A percentile compares a stretch with the other conserved stretches of the same genome.
Conservation (phyloP, 1,140 invertebrate genomes). For the Aricia agestis region DNA sequence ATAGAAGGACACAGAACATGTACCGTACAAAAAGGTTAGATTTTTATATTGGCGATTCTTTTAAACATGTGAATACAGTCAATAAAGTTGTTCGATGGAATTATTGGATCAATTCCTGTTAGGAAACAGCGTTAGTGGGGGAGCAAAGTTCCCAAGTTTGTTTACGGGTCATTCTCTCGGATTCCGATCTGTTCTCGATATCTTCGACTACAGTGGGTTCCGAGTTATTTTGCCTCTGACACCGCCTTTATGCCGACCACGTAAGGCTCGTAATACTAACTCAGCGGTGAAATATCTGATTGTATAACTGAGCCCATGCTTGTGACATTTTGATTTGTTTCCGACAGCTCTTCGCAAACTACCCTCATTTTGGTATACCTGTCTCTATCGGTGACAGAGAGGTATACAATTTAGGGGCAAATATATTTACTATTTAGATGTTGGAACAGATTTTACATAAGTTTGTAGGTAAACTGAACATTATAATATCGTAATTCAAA, state of each 20-base stretch:
- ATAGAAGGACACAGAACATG: no score
- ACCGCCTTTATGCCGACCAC: no score
- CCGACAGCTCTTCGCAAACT: not conserved
- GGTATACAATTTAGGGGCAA: not conserved
- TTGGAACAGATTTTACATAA: no score
- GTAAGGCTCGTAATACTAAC: no score
- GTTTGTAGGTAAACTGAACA: no score
- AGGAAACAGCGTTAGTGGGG: slow-evolving; percentile 33
- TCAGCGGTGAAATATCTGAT: not conserved
- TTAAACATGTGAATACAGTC: not conserved
- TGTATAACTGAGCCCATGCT: slow-evolving; percentile 15
- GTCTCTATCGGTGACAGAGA: not conserved
- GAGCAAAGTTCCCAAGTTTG: slow-evolving; percentile 39
- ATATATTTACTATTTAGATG: not conserved
- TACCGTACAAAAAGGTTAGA: no score
- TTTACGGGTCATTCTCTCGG: slow-evolving; percentile 44
- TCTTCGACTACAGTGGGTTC: not conserved
- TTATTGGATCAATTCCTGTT: slow-evolving; percentile 19
- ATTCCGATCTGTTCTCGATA: slow-evolving; percentile 26
- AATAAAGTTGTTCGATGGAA: not conserved
- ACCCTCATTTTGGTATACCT: not conserved
- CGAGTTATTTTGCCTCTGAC: not conserved
- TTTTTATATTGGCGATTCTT: not conserved
- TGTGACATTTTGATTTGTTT: slow-evolving; percentile 31
- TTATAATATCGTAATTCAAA: no score